These are phyloP conservation scores for Crotalus tigris DNA, from an alignment of 2,113 vertebrate species.

Conservation along the genomic window DNA sequence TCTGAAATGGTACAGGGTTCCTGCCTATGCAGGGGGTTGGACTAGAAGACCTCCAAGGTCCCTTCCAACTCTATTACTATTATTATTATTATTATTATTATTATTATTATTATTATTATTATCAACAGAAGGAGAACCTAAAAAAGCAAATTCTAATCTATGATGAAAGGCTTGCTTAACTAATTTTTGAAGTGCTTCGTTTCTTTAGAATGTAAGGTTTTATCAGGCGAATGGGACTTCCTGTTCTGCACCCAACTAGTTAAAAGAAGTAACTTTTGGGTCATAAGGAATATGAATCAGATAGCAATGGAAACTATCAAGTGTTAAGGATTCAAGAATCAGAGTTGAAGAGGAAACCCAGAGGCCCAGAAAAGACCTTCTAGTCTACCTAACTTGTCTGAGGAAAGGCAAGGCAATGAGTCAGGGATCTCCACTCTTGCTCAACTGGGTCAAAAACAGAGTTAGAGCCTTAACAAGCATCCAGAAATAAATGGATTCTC, in stretches of 20 bases:
- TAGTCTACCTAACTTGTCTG: not conserved
- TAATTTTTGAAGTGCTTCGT: not conserved
- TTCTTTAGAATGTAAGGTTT: not conserved
- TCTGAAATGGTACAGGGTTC: too few species aligned
- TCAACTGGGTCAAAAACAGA: not conserved
- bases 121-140: not conserved
- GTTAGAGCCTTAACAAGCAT: not conserved
- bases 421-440: not conserved
- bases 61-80: too few species aligned
- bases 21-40: too few species aligned
- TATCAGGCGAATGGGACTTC: not conserved
- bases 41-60: too few species aligned
- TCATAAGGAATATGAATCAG: not conserved
- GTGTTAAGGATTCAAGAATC: not conserved
- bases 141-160: not conserved
- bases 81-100: too few species aligned
- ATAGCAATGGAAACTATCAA: not conserved
- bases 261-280: not conserved
- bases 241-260: not conserved
- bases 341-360: not conserved
- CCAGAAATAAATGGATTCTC: not conserved
- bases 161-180: not conserved
- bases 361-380: not conserved
- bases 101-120: too few species aligned
- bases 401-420: not conserved